These are phyloP conservation scores for Andrena cerasifolii DNA, from an alignment of 1,140 invertebrate species.

Conservation along the genomic window DNA sequence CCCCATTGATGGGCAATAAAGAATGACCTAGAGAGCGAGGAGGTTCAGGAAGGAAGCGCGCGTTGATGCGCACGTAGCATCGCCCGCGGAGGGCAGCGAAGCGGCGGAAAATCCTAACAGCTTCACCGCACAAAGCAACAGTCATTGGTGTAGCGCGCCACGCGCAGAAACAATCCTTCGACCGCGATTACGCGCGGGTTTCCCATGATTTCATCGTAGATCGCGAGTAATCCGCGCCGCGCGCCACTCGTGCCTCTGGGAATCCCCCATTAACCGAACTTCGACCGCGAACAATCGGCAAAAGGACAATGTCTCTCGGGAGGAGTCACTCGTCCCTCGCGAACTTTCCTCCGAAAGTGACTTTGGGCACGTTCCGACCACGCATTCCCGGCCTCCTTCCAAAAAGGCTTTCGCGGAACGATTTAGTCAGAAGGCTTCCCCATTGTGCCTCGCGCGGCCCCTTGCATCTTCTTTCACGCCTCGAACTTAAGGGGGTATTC, in stretches of 20 bases:
- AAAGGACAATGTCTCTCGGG: not conserved
- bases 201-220: slow-evolving; percentile 58
- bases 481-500: not conserved
- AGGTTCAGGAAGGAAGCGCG: slow-evolving; percentile 11
- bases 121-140: slow-evolving; percentile 54
- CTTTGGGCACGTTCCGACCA: not conserved
- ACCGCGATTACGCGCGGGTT: slow-evolving; percentile 47
- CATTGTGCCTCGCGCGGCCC: not conserved
- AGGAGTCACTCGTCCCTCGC: not conserved
- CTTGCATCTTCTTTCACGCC: not conserved
- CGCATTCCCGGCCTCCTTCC: not conserved
- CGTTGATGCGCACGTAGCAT: not conserved
- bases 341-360: not conserved
- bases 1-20: not conserved
- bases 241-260: not conserved
- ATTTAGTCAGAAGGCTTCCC: slow-evolving; percentile 44
- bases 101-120: slow-evolving; percentile 53
- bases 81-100: slow-evolving; percentile 2
- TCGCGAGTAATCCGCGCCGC: not conserved
- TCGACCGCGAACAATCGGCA: not conserved
- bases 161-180: slow-evolving; percentile 26
- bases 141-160: slow-evolving; percentile 26
- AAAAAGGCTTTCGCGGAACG: slow-evolving; percentile 12
- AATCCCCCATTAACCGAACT: slow-evolving; percentile 25
- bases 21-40: not conserved